Conservation (phyloP, 2,888 invertebrate species). For the Muscina levida region DNA sequence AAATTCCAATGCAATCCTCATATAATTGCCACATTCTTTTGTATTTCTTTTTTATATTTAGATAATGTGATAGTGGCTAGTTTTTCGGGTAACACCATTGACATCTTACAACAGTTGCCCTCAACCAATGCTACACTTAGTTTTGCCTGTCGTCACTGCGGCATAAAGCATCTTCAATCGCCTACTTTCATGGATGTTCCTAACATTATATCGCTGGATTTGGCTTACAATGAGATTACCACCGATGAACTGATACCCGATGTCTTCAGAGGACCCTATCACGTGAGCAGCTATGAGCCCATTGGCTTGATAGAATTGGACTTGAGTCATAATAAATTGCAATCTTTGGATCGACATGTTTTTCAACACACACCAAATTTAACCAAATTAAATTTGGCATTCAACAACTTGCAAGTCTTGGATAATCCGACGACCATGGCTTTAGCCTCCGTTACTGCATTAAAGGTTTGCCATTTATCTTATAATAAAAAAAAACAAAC, state of each 20-base stretch:
- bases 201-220: constrained; percentile 76
- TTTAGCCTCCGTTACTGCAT: constrained; percentile 81
- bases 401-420: constrained; percentile 83
- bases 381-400: constrained; percentile 82
- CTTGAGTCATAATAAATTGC: constrained; percentile 84
- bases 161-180: constrained; percentile 74
- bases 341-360: constrained; percentile 82
- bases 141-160: constrained; percentile 77
- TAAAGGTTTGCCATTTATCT: constrained; percentile 80
- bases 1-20: too few species aligned
- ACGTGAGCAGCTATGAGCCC: constrained; percentile 81
- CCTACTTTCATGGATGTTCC: constrained; percentile 78
- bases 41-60: constrained; percentile 24
- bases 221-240: constrained; percentile 77
- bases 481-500: too few species aligned
- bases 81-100: constrained; percentile 77
- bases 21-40: too few species aligned
- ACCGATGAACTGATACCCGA: constrained; percentile 83
- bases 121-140: constrained; percentile 75
- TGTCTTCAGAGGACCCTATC: constrained; percentile 85
- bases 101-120: constrained; percentile 77
- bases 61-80: constrained; percentile 74
- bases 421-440: constrained; percentile 83
- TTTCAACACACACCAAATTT: constrained; percentile 85
- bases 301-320: constrained; percentile 83